Percentiles rank a stretch among this genome's conserved stretches.
phyloP scores from a whole-genome alignment of 2,797 vertebrate genomes.

The Bryconaethiops microstoma region DNA sequence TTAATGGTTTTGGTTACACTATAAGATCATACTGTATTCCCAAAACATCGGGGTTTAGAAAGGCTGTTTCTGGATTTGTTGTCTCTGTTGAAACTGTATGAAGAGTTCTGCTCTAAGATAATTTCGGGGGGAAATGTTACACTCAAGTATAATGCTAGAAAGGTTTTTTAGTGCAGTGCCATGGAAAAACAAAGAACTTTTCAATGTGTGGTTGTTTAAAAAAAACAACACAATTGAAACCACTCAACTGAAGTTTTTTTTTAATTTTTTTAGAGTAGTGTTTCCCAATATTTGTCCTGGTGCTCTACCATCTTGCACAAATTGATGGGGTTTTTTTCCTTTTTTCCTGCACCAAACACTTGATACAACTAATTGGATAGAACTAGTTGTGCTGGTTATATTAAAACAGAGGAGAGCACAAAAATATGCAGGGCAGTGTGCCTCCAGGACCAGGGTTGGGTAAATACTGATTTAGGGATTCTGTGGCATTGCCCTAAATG shows the following conservation, averaged over 20 bases:
- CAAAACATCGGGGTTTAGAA: neutral
- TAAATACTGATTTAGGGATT: no score
- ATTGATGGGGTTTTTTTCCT: no score
- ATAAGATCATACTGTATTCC: neutral
- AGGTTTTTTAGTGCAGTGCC: neutral
- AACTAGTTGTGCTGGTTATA: no score
- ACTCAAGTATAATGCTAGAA: neutral
- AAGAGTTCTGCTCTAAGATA: neutral
- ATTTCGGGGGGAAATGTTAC: neutral
- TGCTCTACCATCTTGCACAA: no score
- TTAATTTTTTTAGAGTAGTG: neutral
- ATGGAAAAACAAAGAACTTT: neutral
- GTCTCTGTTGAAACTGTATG: neutral
- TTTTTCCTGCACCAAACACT: no score
- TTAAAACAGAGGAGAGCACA: no score
- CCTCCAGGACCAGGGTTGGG: no score
- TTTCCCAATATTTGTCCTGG: no score
- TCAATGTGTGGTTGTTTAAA: neutral
- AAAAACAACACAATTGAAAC: neutral
- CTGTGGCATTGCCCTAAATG: neutral
- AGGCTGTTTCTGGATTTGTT: neutral
- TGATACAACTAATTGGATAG: no score
- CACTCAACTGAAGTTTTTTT: neutral
- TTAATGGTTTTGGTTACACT: neutral
- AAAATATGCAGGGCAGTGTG: no score